These are phyloP conservation scores for Perithous albicinctus DNA, from an alignment of 2,888 invertebrate genomes.

Conservation along the genomic window DNA sequence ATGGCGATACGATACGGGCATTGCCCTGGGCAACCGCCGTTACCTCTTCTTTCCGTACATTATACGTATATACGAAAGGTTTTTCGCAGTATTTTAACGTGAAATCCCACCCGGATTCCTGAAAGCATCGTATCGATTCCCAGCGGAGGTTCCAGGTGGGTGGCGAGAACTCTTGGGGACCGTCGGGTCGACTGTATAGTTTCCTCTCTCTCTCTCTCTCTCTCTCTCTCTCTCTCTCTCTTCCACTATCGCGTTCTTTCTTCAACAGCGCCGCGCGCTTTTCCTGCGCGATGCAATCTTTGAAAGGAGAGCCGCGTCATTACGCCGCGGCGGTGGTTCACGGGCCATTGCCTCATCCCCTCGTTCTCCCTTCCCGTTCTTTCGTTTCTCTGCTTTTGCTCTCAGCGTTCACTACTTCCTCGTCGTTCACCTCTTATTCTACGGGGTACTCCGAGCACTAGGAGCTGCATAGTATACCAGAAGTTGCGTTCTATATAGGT, in stretches of 20 bases:
- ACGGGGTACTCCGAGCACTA: conserved; percentile 53
- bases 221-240: not conserved
- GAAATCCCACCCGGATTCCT: conserved; percentile 79
- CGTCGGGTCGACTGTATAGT: conserved; percentile 48
- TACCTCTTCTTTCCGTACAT: conserved; percentile 45
- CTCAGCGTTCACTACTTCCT: conserved; percentile 69
- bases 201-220: conserved; percentile 4
- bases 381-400: conserved; percentile 57
- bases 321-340: conserved; percentile 83
- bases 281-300: conserved; percentile 84
- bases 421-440: conserved; percentile 75
- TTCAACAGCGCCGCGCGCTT: conserved; percentile 74
- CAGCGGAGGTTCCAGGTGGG: conserved; percentile 77
- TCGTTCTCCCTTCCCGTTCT: conserved; percentile 73
- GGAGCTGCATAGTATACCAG: conserved; percentile 63
- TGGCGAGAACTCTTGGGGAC: conserved; percentile 69
- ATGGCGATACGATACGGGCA: conserved; percentile 44
- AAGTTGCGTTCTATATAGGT: conserved; percentile 13
- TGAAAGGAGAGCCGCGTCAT: conserved; percentile 85
- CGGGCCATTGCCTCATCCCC: conserved; percentile 83
- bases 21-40: conserved; percentile 30
- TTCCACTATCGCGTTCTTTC: conserved; percentile 40
- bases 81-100: conserved; percentile 80
- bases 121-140: conserved; percentile 82
- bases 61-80: conserved; percentile 54